A percentile compares a stretch with the other conserved stretches of the same genome.
These are phyloP conservation scores for Acestrorhynchus altus DNA, from an alignment of 2,797 vertebrate species.

Conservation along the genomic window DNA sequence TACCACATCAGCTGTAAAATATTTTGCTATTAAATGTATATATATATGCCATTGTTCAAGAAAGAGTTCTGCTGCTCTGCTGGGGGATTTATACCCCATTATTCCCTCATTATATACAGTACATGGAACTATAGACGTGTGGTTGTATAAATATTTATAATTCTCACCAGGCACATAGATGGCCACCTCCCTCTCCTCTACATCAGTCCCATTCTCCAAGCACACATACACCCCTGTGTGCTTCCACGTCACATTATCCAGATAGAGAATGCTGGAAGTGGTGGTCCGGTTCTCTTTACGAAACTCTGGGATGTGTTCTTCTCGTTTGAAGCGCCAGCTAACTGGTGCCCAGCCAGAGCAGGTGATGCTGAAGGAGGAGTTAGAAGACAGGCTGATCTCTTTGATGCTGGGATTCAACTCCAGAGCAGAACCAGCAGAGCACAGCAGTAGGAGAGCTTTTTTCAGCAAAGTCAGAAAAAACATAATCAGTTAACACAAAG, in stretches of 20 bases:
- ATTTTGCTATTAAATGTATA: too few relatives aligned
- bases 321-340: slow-evolving; percentile 80
- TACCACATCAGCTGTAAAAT: too few relatives aligned
- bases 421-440: slow-evolving; percentile 64
- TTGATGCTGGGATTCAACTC: slow-evolving; percentile 74
- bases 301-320: slow-evolving; percentile 65
- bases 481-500: background rate
- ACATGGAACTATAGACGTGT: too few relatives aligned
- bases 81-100: too few relatives aligned
- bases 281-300: slow-evolving; percentile 52
- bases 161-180: slow-evolving; percentile 91
- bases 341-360: slow-evolving; percentile 76
- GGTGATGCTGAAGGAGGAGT: slow-evolving; percentile 78
- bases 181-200: slow-evolving; percentile 75
- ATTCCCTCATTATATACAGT: too few relatives aligned
- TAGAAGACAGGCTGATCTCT: slow-evolving; percentile 79
- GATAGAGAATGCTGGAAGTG: slow-evolving; percentile 76
- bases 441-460: slow-evolving; percentile 73
- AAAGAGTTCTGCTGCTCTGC: too few relatives aligned
- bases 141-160: too few relatives aligned
- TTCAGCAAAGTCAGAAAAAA: slow-evolving; percentile 62
- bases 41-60: too few relatives aligned
- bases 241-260: slow-evolving; percentile 80
- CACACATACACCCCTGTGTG: slow-evolving; percentile 89
- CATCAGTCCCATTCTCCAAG: slow-evolving; percentile 61